phyloP scores from a whole-genome alignment of 2,113 vertebrate species.

The Pseudopipra pipra region DNA sequence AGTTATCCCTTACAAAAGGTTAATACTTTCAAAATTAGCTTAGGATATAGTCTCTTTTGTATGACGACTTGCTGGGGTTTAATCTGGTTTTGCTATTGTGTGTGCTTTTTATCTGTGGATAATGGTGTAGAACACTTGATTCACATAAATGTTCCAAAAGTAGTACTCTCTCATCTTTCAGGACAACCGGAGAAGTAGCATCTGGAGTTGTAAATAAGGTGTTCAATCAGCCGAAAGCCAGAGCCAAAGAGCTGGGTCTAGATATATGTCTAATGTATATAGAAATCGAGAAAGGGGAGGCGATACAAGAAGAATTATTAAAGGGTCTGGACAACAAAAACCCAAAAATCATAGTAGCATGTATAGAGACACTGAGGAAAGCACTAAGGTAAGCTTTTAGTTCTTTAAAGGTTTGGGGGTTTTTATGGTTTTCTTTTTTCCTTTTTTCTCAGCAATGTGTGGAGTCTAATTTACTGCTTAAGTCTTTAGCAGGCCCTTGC shows the following conservation, averaged over 20 bases:
- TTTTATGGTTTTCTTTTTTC: background rate
- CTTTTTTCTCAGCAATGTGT: background rate
- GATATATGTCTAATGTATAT: slow-evolving; percentile 97
- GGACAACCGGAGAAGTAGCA: slow-evolving; percentile 93
- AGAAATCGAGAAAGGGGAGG: slow-evolving; percentile 93
- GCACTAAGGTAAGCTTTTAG: slow-evolving; percentile 84
- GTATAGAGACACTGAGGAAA: slow-evolving; percentile 89
- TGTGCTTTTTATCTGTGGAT: background rate
- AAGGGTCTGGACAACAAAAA: slow-evolving; percentile 98
- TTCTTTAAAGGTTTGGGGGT: background rate
- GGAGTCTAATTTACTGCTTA: background rate
- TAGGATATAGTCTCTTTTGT: background rate
- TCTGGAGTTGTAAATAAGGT: slow-evolving; percentile 97
- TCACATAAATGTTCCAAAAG: background rate
- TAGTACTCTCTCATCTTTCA: slow-evolving; percentile 64
- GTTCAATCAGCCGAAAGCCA: slow-evolving; percentile 97
- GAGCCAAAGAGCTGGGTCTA: slow-evolving; percentile 91
- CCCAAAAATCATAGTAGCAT: slow-evolving; percentile 93
- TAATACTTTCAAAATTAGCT: background rate
- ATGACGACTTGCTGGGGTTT: background rate
- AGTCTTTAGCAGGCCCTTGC: background rate
- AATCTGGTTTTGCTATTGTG: background rate
- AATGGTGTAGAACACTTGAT: background rate
- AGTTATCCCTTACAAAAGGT: background rate
- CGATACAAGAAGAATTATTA: slow-evolving; percentile 93